phyloP scores from a whole-genome alignment of 2,888 invertebrate species.

The Drosophila atripex region DNA sequence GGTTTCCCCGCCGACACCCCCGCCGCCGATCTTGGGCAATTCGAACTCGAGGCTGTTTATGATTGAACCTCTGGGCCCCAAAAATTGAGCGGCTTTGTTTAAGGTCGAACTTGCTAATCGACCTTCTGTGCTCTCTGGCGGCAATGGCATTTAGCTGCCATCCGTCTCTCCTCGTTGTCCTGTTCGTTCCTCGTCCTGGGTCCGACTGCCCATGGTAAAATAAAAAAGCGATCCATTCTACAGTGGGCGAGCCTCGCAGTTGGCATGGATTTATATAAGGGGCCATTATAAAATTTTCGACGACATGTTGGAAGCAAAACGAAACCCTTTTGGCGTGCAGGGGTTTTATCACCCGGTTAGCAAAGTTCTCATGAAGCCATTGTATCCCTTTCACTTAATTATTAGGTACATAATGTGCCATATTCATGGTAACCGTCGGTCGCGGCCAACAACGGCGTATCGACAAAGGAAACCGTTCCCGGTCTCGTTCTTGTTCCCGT shows the following conservation, averaged over 20 bases:
- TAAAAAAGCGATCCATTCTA: not conserved
- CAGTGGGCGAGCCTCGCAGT: not conserved
- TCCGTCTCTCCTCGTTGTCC: constrained; percentile 1
- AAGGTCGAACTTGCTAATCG: constrained; percentile 37
- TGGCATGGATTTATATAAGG: constrained; percentile 62
- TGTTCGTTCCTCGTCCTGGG: constrained; percentile 26
- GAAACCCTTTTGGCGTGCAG: constrained; percentile 33
- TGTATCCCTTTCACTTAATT: constrained; percentile 78
- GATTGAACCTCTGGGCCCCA: constrained; percentile 18
- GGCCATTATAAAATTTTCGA: constrained; percentile 64
- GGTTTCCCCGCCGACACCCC: not conserved
- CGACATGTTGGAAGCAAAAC: constrained; percentile 41
- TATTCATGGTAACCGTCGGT: constrained; percentile 71
- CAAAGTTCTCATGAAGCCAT: constrained; percentile 76
- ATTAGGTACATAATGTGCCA: constrained; percentile 77
- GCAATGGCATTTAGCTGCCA: constrained; percentile 32
- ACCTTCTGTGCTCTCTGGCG: constrained; percentile 25
- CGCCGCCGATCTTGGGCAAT: not conserved
- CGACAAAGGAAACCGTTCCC: not conserved
- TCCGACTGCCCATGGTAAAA: constrained; percentile 24
- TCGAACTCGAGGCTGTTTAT: constrained; percentile 27
- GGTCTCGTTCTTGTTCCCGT: not conserved
- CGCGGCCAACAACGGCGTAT: constrained; percentile 15
- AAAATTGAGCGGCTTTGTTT: constrained; percentile 13
- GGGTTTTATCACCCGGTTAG: constrained; percentile 67